phyloP scores from a whole-genome alignment of 2,888 invertebrate species.

The Agriopis leucophaearia region DNA sequence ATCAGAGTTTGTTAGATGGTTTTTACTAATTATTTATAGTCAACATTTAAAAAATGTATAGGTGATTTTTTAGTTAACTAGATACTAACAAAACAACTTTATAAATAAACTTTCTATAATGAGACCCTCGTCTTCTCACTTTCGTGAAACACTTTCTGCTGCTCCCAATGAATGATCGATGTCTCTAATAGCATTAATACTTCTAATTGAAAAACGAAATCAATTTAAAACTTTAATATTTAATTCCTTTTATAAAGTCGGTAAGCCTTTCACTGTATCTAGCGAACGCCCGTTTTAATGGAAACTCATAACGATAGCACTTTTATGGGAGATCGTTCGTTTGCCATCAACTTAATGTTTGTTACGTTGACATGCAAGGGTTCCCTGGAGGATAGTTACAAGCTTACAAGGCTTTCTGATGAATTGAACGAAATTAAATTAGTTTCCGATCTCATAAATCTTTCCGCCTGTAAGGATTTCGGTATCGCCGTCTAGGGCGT shows the following conservation, averaged over 20 bases:
- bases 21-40: background rate
- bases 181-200: constrained; percentile 1
- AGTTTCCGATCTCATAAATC: background rate
- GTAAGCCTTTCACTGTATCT: constrained; percentile 31
- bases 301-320: constrained; percentile 53
- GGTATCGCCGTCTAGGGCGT: too few relatives aligned
- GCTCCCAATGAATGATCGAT: constrained; percentile 6
- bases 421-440: constrained; percentile 11
- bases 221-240: constrained; percentile 19
- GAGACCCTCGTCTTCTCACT: constrained; percentile 1
- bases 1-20: background rate
- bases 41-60: background rate
- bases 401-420: constrained; percentile 26
- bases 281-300: constrained; percentile 50
- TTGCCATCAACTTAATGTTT: constrained; percentile 52
- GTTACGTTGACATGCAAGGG: constrained; percentile 56
- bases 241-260: constrained; percentile 11
- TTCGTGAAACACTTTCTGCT: constrained; percentile 3
- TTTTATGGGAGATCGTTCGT: constrained; percentile 60
- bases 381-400: constrained; percentile 42
- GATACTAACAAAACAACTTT: background rate
- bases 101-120: background rate
- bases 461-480: too few relatives aligned
- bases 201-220: constrained; percentile 10
- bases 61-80: too few relatives aligned